Evolutionary conservation across 2,113 vertebrate species (phyloP), one percentile per base, ranked within the genome.

Genomic region (Campylomormyrus numenius): DNA sequence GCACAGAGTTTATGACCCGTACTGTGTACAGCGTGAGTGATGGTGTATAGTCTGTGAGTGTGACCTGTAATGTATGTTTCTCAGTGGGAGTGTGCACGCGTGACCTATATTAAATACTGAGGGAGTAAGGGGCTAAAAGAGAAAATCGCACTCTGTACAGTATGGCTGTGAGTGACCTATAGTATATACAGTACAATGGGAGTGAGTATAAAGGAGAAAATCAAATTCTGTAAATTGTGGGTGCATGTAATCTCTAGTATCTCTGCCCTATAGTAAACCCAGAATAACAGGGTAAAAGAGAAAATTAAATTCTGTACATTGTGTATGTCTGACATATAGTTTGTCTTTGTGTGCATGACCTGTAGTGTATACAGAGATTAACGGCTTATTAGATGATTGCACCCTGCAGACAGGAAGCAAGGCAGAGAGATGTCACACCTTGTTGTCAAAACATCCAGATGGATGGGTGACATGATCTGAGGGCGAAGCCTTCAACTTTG

Each of bases 341-440:
- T 80, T 80, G 74, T 80, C 31, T 80, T 35, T 39, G 74, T 80
- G 74, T 80, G 74, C 74, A 7, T 42, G 74, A 39, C 74, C 74
- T 42, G 74, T 94, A 93, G 94, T 92, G 92, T 91, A 21, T 89
- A 93, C 93, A 50, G 45, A 91, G 93, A 93, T 95, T 92, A 87
- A 93, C 91, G 10, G 27, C 27, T 70, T 27, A 94, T 93, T 92
- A 92, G 62, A 70, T 13, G 62, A 31, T 13, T 31, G 62, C 27
- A 1, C 62, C n/a, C 62, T 31, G 62, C 62, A 70, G 62, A 31
- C 62, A 70, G 62, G 27, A 27, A 31, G 62, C 27, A 27, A 31
- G 62, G 62, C 62, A 70, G 62, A 70, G 66, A 91, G 89, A 91
- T 89, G 49, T 66, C 90, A 91, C 92, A 92, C 91, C 91, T 92